phyloP scores from a whole-genome alignment of 2,113 vertebrate genomes.

The Prolemur simus region DNA sequence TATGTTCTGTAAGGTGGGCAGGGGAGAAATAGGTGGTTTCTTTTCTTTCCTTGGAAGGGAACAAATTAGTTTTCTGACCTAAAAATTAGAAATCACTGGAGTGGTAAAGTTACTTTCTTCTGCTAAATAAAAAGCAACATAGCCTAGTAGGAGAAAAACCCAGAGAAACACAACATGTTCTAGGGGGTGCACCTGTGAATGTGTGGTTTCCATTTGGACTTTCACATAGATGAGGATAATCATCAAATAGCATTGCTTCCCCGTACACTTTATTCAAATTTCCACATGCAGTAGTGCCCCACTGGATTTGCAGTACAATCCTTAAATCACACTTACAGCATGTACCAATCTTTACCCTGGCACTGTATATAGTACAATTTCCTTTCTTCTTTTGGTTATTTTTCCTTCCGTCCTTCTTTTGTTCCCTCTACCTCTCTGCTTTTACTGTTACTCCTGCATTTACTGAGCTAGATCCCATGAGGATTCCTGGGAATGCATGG shows the following conservation, averaged over 20 bases:
- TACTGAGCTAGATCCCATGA: background rate
- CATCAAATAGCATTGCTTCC: background rate
- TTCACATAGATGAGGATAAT: background rate
- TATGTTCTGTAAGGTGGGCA: background rate
- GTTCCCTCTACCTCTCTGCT: background rate
- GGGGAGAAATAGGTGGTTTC: background rate
- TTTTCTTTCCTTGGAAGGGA: background rate
- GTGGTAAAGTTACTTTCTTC: background rate
- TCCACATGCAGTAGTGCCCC: background rate
- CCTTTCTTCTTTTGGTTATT: background rate
- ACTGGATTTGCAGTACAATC: background rate
- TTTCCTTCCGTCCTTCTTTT: background rate
- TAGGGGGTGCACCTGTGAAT: background rate
- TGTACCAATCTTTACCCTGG: background rate
- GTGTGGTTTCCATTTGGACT: background rate
- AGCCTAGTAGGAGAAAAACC: background rate
- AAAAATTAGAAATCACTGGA: background rate
- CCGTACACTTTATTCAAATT: background rate
- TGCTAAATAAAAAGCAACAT: slow-evolving; percentile 17
- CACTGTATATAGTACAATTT: background rate
- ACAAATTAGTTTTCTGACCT: slow-evolving; percentile 5
- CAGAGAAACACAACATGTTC: background rate
- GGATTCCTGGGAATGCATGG: background rate
- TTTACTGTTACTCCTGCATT: background rate
- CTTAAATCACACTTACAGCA: background rate